Percentiles rank a stretch among this genome's conserved stretches.
Evolutionary conservation across 2,888 invertebrate genomes (phyloP).

Genomic region (Mycogona germanica): DNA sequence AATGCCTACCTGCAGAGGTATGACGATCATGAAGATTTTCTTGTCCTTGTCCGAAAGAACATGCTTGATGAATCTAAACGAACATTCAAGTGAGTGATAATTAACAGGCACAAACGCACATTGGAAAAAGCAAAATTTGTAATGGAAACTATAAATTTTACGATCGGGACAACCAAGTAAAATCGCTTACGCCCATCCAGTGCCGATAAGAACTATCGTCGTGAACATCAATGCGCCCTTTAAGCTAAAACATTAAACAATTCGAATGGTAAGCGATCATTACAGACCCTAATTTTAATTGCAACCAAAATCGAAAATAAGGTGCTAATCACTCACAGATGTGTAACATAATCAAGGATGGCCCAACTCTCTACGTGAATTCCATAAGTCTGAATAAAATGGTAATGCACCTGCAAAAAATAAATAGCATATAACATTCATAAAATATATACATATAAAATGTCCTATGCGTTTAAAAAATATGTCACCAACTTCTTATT

Average conservation of each 20-base stretch:
- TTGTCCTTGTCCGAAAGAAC: constrained; percentile 93
- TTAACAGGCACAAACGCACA: too few species aligned
- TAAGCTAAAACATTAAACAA: constrained; percentile 46
- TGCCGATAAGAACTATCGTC: constrained; percentile 90
- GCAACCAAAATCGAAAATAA: neutral
- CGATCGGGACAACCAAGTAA: too few species aligned
- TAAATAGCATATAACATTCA: too few species aligned
- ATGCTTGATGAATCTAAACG: constrained; percentile 98
- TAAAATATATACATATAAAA: constrained; percentile 5
- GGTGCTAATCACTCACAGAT: constrained; percentile 55
- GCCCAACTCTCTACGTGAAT: constrained; percentile 97
- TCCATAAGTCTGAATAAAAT: constrained; percentile 84
- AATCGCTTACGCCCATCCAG: constrained; percentile 98
- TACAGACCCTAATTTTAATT: neutral
- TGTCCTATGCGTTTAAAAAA: neutral
- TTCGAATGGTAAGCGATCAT: neutral
- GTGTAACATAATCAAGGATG: constrained; percentile 92
- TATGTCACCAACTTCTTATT: too few species aligned
- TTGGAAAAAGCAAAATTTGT: too few species aligned
- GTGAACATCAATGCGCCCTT: constrained; percentile 90
- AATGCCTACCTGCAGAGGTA: constrained; percentile 73
- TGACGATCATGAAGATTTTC: constrained; percentile 92
- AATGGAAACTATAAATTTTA: too few species aligned
- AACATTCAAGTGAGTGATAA: too few species aligned
- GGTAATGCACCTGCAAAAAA: constrained; percentile 40